Conservation (phyloP, 1,140 invertebrate genomes). For the Drosophila obscura region DNA sequence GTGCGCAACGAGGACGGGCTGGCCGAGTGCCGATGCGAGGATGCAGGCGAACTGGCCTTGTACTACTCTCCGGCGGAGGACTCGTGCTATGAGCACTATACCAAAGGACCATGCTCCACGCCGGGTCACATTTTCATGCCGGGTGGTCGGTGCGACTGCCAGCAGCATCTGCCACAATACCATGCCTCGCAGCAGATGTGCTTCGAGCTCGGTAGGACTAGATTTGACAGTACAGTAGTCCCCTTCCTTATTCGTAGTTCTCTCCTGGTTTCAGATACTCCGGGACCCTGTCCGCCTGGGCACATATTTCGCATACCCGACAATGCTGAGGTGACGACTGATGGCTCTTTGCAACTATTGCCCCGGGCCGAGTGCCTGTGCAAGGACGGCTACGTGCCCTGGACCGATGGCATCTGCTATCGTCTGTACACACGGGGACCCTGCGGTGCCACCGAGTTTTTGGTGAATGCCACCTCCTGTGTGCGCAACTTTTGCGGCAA, state of each 20-base stretch:
- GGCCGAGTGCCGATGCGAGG: conserved; percentile 86
- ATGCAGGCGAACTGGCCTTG: conserved; percentile 83
- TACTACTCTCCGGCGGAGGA: conserved; percentile 85
- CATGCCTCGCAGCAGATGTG: conserved; percentile 88
- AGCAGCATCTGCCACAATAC: conserved; percentile 88
- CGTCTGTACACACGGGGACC: conserved; percentile 90
- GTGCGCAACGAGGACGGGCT: conserved; percentile 86
- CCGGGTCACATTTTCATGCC: conserved; percentile 90
- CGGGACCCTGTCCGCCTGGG: conserved; percentile 89
- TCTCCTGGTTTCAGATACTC: conserved; percentile 84
- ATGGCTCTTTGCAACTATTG: conserved; percentile 75
- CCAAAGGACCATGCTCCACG: conserved; percentile 90
- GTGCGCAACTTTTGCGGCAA: conserved; percentile 88
- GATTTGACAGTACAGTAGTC: neutral
- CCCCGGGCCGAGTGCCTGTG: conserved; percentile 86
- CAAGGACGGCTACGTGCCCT: conserved; percentile 88
- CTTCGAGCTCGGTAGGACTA: conserved; percentile 89
- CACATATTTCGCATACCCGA: conserved; percentile 87
- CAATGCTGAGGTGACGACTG: conserved; percentile 41
- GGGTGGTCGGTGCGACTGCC: conserved; percentile 89
- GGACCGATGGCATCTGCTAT: conserved; percentile 89
- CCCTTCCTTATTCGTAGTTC: neutral
- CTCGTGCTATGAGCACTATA: conserved; percentile 91
- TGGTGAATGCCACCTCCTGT: conserved; percentile 86
- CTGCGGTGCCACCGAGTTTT: conserved; percentile 87